Conservation (phyloP, 2,888 invertebrate species). For the Torymus tubicola region DNA sequence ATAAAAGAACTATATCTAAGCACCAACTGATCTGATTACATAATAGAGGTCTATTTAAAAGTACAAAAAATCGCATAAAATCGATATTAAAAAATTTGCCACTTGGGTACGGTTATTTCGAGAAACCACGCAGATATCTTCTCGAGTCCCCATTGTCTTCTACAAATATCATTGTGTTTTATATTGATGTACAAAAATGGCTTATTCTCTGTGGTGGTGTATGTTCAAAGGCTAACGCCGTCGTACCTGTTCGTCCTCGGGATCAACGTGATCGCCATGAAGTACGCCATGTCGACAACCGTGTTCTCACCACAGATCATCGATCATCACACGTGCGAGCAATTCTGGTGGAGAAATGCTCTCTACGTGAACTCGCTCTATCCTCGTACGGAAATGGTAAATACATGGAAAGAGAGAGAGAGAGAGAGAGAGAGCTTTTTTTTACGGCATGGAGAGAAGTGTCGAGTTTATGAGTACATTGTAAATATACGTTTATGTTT, state of each 20-base stretch:
- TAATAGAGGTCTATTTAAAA: no score
- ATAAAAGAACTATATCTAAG: no score
- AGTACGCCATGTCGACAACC: constrained; percentile 76
- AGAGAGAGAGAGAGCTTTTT: not conserved
- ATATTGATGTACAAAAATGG: not conserved
- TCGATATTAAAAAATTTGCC: no score
- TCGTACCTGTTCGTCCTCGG: constrained; percentile 81
- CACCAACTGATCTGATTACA: no score
- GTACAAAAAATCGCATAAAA: no score
- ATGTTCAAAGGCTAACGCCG: constrained; percentile 78
- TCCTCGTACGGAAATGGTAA: constrained; percentile 80
- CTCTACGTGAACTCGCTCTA: constrained; percentile 81
- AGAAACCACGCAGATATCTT: not conserved
- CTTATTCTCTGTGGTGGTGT: constrained; percentile 13
- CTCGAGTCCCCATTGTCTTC: no score
- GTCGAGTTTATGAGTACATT: no score
- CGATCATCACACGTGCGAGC: constrained; percentile 80
- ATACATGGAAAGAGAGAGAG: not conserved
- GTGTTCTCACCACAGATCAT: constrained; percentile 78
- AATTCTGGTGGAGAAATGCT: constrained; percentile 82
- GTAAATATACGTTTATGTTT: no score
- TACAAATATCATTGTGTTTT: not conserved
- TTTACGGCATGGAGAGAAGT: not conserved
- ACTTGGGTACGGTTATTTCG: no score
- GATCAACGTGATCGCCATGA: constrained; percentile 77